These are phyloP conservation scores for Baccha elongata DNA, from an alignment of 2,888 invertebrate genomes.

Conservation along the genomic window DNA sequence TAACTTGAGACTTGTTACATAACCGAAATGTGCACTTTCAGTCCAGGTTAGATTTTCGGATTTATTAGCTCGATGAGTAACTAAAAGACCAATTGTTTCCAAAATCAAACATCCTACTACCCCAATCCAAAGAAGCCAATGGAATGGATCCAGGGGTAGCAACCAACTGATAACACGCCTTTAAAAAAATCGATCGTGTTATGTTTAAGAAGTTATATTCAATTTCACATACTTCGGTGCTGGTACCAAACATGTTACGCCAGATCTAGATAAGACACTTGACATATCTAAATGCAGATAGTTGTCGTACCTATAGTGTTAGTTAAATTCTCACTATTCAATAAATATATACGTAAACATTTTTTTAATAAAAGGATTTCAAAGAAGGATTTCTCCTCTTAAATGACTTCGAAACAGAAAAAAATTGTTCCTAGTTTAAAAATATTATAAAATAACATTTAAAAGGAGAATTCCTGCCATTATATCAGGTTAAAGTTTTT, in stretches of 20 bases:
- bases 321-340: not conserved
- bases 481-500: too few relatives aligned
- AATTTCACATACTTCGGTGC: slow-evolving; percentile 84
- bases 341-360: too few relatives aligned
- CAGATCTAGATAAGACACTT: slow-evolving; percentile 85
- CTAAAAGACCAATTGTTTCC: slow-evolving; percentile 80
- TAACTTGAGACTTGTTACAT: slow-evolving; percentile 76
- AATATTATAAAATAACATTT: too few relatives aligned
- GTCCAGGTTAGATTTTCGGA: slow-evolving; percentile 64
- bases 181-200: not conserved
- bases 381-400: too few relatives aligned
- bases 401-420: not conserved
- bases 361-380: too few relatives aligned
- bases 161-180: slow-evolving; percentile 85
- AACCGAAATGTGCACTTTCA: slow-evolving; percentile 76
- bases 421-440: too few relatives aligned
- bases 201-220: not conserved
- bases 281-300: slow-evolving; percentile 86
- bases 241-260: slow-evolving; percentile 87
- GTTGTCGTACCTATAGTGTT: slow-evolving; percentile 83
- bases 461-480: too few relatives aligned
- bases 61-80: slow-evolving; percentile 74
- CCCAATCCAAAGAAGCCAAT: slow-evolving; percentile 84
- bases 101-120: slow-evolving; percentile 83
- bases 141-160: slow-evolving; percentile 86